phyloP scores from a whole-genome alignment of 2,797 vertebrate genomes.

The Macropodus opercularis region DNA sequence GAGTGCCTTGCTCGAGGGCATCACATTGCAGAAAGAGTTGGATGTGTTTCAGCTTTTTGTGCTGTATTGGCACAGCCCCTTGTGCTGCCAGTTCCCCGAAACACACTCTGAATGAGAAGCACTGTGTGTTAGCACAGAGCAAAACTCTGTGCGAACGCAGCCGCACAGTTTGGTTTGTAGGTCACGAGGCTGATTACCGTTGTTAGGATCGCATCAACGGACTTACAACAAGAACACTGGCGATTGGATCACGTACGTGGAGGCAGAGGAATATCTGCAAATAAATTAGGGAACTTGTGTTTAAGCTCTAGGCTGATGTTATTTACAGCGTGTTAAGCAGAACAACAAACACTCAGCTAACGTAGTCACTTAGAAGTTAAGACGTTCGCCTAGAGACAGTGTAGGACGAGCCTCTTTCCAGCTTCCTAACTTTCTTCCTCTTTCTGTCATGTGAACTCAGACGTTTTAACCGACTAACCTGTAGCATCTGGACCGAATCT shows the following conservation, averaged over 20 bases:
- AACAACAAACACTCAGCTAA: not conserved
- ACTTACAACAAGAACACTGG: not conserved
- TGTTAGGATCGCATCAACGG: not conserved
- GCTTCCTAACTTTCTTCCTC: not conserved
- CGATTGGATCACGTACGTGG: conserved; percentile 18
- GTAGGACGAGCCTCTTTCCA: not conserved
- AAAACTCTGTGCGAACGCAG: not conserved
- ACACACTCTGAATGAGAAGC: too few relatives aligned
- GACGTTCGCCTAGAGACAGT: not conserved
- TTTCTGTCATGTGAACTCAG: conserved; percentile 38
- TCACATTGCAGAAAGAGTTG: too few relatives aligned
- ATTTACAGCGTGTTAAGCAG: conserved; percentile 5
- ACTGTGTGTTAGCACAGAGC: too few relatives aligned
- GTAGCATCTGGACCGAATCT: conserved; percentile 66
- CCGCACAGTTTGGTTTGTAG: too few relatives aligned
- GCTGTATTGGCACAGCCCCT: too few relatives aligned
- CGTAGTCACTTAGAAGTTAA: not conserved
- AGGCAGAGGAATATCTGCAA: conserved; percentile 15
- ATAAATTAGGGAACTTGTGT: not conserved
- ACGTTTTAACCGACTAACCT: conserved; percentile 51
- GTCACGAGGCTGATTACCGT: not conserved
- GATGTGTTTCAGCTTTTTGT: too few relatives aligned
- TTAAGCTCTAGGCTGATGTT: not conserved
- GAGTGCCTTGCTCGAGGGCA: too few relatives aligned
- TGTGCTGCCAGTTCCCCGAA: too few relatives aligned